A percentile compares a stretch with the other conserved stretches of the same genome.
phyloP scores from a whole-genome alignment of 1,140 invertebrate species.

The Nasonia giraulti region DNA sequence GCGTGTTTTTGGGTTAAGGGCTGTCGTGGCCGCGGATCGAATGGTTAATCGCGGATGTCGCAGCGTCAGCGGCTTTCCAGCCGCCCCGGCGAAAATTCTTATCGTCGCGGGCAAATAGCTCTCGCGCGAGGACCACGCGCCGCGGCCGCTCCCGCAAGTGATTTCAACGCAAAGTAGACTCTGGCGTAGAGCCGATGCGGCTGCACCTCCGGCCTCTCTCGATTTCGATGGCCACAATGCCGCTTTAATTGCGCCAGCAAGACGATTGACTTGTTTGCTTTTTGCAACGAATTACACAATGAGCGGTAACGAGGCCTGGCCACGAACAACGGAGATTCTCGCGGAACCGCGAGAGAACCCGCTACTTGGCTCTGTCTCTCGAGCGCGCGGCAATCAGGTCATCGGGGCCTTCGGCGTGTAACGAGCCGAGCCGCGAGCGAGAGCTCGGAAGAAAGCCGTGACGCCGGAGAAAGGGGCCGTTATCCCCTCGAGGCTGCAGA shows the following conservation, averaged over 20 bases:
- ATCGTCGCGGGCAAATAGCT: too few species aligned
- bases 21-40: background rate
- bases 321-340: too few species aligned
- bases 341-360: too few species aligned
- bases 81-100: too few species aligned
- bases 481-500: conserved; percentile 16
- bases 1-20: background rate
- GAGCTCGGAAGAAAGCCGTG: too few species aligned
- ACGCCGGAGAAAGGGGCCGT: conserved; percentile 20
- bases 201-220: background rate
- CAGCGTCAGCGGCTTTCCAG: background rate
- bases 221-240: too few species aligned
- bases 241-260: background rate
- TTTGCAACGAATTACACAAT: too few species aligned
- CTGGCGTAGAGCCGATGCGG: background rate
- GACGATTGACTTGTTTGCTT: too few species aligned
- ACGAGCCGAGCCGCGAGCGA: too few species aligned
- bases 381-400: conserved; percentile 44
- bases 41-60: background rate
- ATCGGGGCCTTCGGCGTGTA: background rate
- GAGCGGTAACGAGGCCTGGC: too few species aligned
- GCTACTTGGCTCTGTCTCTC: background rate
- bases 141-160: background rate
- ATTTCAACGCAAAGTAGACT: conserved; percentile 48
- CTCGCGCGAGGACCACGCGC: too few species aligned